Evolutionary conservation across 2,113 vertebrate species (phyloP).

Genomic region (Tyrannus savana): DNA sequence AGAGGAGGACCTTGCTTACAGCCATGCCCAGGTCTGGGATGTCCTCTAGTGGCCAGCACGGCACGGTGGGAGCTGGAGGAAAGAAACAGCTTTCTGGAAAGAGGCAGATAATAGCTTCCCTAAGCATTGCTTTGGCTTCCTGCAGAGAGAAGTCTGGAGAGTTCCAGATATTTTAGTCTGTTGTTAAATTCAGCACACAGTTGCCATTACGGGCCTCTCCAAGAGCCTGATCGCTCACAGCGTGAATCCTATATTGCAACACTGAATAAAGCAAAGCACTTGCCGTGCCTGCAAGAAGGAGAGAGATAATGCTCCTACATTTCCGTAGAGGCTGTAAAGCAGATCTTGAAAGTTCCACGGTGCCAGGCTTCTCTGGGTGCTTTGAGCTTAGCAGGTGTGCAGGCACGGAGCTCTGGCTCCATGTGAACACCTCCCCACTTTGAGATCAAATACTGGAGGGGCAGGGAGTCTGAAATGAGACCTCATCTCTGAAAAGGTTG

Average conservation of each 20-base stretch:
- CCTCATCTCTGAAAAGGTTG: neutral
- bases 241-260: neutral
- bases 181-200: slow-evolving; percentile 46
- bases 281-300: neutral
- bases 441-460: neutral
- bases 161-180: slow-evolving; percentile 42
- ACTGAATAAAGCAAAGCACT: slow-evolving; percentile 2
- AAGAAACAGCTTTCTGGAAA: neutral
- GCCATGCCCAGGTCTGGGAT: neutral
- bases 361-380: neutral
- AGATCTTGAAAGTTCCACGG: neutral
- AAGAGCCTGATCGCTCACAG: slow-evolving; percentile 33
- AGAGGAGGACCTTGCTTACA: neutral
- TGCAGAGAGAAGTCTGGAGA: slow-evolving; percentile 43
- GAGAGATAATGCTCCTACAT: neutral
- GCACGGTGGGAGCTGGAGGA: neutral
- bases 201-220: neutral
- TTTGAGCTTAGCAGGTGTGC: neutral
- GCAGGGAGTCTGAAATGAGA: neutral
- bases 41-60: neutral
- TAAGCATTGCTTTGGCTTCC: neutral
- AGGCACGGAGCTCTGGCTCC: neutral
- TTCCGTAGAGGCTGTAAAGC: neutral
- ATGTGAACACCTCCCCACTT: neutral
- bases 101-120: neutral